A percentile compares a stretch with the other conserved stretches of the same genome.
These are phyloP conservation scores for Penaeus indicus DNA, from an alignment of 1,140 invertebrate species.

Conservation along the genomic window DNA sequence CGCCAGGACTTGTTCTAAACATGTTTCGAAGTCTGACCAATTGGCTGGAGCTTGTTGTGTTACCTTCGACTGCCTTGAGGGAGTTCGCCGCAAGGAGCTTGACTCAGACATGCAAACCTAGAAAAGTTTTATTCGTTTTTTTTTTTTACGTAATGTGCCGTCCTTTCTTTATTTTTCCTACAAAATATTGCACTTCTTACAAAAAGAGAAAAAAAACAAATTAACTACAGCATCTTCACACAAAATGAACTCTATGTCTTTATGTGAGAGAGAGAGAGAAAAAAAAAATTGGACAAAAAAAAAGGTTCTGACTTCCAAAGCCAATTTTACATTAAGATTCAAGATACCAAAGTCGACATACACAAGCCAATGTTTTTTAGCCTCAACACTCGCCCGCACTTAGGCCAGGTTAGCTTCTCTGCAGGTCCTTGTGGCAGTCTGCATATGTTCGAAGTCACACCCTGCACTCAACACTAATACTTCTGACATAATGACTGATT, in stretches of 20 bases:
- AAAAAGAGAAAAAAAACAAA: conserved; percentile 34
- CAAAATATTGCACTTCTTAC: conserved; percentile 55
- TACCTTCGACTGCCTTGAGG: neutral
- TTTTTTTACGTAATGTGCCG: conserved; percentile 27
- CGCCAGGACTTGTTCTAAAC: too few relatives aligned
- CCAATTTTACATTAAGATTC: neutral
- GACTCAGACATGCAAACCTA: conserved; percentile 32
- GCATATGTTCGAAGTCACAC: conserved; percentile 20
- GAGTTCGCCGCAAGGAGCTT: neutral
- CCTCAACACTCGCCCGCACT: neutral
- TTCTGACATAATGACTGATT: conserved; percentile 61
- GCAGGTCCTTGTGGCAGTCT: conserved; percentile 19
- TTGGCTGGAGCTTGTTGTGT: neutral
- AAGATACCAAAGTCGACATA: too few relatives aligned
- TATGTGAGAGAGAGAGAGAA: neutral
- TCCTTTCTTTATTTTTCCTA: conserved; percentile 28
- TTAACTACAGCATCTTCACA: conserved; percentile 44
- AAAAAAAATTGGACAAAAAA: neutral
- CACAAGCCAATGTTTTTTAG: neutral
- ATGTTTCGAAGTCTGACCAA: too few relatives aligned
- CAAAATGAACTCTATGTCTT: conserved; percentile 42
- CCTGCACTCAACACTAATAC: conserved; percentile 40
- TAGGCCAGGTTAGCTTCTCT: neutral
- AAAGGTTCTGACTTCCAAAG: neutral
- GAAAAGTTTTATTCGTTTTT: too few relatives aligned